Percentiles rank a stretch among this genome's conserved stretches.
These are phyloP conservation scores for Donacobius atricapilla DNA, from an alignment of 2,113 vertebrate species.

Conservation along the genomic window DNA sequence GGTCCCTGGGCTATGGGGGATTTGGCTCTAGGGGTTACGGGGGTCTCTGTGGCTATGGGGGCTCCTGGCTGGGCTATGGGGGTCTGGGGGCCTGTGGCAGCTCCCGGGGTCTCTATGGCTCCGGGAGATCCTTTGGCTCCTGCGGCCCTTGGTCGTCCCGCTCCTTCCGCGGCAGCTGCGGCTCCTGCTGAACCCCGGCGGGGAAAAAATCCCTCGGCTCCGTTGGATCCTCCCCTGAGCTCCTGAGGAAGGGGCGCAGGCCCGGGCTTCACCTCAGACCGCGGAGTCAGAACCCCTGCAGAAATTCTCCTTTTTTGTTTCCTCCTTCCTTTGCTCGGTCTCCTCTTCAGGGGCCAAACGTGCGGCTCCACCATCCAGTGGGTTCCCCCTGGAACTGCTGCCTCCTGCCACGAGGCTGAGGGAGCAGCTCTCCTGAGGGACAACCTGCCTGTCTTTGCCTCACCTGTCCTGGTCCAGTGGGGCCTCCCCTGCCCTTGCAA, in stretches of 20 bases:
- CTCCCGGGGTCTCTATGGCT: neutral
- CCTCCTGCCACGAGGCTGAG: neutral
- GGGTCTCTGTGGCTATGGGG: neutral
- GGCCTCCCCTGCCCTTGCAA: neutral
- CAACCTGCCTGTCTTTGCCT: neutral
- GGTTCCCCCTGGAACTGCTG: neutral
- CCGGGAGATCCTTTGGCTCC: neutral
- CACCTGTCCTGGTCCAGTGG: rapidly evolving
- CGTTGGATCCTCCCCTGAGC: neutral
- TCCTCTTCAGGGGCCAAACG: neutral
- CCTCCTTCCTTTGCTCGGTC: neutral
- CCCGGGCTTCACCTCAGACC: neutral
- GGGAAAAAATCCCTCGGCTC: no score
- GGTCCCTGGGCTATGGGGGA: neutral
- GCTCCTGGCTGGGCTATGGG: neutral
- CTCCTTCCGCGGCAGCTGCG: neutral
- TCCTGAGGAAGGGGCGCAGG: neutral
- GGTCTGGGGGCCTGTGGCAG: neutral
- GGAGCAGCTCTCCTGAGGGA: neutral
- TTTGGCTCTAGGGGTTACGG: neutral
- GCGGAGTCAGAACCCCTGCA: neutral
- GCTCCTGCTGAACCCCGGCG: neutral
- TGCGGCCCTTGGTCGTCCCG: neutral
- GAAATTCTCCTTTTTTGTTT: neutral
- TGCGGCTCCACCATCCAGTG: rapidly evolving